Evolutionary conservation across 2,113 vertebrate species (phyloP).

Genomic region (Ciconia boyciana): DNA sequence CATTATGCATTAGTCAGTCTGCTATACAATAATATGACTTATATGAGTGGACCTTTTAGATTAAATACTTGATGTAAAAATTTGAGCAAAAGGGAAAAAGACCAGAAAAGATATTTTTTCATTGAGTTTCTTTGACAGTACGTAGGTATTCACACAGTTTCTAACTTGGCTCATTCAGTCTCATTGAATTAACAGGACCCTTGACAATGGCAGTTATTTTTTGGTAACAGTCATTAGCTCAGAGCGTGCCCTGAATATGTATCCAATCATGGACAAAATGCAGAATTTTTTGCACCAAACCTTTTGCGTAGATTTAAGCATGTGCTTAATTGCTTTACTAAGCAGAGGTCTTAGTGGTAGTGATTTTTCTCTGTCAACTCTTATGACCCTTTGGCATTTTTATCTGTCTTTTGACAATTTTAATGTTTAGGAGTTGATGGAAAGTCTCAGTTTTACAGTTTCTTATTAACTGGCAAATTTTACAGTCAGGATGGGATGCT

Average conservation of each 20-base stretch:
- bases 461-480: background rate
- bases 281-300: background rate
- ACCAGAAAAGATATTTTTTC: background rate
- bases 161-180: background rate
- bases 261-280: background rate
- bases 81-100: background rate
- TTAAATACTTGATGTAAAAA: background rate
- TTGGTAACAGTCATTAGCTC: background rate
- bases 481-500: background rate
- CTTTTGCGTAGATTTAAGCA: background rate
- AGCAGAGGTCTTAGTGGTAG: background rate
- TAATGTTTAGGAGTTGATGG: background rate
- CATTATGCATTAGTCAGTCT: background rate
- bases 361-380: background rate
- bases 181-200: background rate
- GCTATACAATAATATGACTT: background rate
- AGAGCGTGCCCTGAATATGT: background rate
- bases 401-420: background rate
- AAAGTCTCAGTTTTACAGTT: background rate
- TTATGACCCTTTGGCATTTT: background rate
- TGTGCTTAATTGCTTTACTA: background rate
- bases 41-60: background rate
- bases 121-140: background rate
- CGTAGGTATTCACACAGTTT: background rate
- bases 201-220: background rate